Percentiles rank a stretch among this genome's conserved stretches.
Evolutionary conservation across 2,888 invertebrate genomes (phyloP).

Genomic region (Brenthis daphne): DNA sequence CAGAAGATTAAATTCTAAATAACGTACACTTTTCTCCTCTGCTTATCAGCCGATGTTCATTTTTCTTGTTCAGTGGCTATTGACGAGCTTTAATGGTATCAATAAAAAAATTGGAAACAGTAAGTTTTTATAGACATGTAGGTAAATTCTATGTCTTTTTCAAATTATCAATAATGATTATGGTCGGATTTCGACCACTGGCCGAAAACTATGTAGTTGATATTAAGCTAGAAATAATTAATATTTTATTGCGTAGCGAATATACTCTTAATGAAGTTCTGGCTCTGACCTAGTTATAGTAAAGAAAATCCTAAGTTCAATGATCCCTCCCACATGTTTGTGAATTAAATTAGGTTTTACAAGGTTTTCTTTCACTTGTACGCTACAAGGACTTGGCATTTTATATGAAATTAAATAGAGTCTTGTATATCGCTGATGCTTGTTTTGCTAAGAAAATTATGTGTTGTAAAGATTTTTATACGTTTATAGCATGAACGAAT

Average conservation of each 20-base stretch:
- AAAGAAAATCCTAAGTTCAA: slow-evolving; percentile 14
- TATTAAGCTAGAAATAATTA: background rate
- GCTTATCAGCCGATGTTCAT: too few species aligned
- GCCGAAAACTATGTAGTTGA: too few species aligned
- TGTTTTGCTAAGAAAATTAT: background rate
- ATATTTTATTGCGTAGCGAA: background rate
- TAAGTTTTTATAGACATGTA: too few species aligned
- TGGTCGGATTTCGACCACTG: too few species aligned
- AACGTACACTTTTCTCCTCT: too few species aligned
- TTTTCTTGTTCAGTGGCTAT: too few species aligned
- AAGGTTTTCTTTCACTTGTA: background rate
- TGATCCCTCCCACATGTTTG: slow-evolving; percentile 1
- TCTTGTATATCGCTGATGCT: background rate
- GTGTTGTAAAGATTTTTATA: background rate
- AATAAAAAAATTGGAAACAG: too few species aligned
- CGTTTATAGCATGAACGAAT: too few species aligned
- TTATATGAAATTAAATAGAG: background rate
- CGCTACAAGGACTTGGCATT: background rate
- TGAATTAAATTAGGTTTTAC: slow-evolving; percentile 10
- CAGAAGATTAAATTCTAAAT: too few species aligned
- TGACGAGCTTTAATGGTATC: too few species aligned
- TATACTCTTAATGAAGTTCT: background rate
- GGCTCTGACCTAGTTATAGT: slow-evolving; percentile 8
- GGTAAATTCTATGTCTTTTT: too few species aligned
- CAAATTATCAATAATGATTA: too few species aligned